Base-by-base conservation (phyloP, 2,797 vertebrate species). In the Falco naumanni region DNA sequence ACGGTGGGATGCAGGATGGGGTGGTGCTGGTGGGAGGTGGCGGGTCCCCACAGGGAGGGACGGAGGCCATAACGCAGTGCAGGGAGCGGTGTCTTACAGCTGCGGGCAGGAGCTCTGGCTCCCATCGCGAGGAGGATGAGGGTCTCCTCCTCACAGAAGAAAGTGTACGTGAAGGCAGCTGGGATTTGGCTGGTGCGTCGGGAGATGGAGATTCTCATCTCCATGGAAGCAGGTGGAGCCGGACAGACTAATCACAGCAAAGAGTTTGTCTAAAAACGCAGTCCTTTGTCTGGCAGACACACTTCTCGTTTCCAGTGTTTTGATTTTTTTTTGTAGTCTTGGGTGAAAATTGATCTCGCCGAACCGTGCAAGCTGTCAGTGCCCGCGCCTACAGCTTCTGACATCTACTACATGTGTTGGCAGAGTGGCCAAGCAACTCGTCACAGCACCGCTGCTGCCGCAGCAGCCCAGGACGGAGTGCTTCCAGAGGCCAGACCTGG, bases 351-450 rank as follows among this genome's bases (percentile, higher is more conserved):
- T 3, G 57, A 14, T 45, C 45, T 50, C 5, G 3, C 26, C 5
- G 3, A 9, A 4, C 7, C 1, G 1, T 5, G 15, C 4, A 4
- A 28, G 21, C 29, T 9, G 20, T 1, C 14, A 2, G 20, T 1
- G 59, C 7, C 31, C 1, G 15, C 0, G 26, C 34, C 11, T 7
- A 6, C 1, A 11, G 47, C 50, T 45, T 19, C 41, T n/a, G 2
- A 3, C 37, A 4, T 9, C 43, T 17, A 1, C 41, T 3, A 2
- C 1, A 4, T 2, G 3, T 1, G 16, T 3, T 6, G 10, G 25
- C 9, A 39, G 41, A 45, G 8, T 13, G 26, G 54, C 41, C 41
- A 41, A 41, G 41, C 41, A 41, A 41, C 41, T 14, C 41, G 41
- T 12, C 41, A 41, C 41, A 41, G 41, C 41, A 41, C 41, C 14